Conservation (phyloP, 2,113 vertebrate species). For the Synodontis membranacea region DNA sequence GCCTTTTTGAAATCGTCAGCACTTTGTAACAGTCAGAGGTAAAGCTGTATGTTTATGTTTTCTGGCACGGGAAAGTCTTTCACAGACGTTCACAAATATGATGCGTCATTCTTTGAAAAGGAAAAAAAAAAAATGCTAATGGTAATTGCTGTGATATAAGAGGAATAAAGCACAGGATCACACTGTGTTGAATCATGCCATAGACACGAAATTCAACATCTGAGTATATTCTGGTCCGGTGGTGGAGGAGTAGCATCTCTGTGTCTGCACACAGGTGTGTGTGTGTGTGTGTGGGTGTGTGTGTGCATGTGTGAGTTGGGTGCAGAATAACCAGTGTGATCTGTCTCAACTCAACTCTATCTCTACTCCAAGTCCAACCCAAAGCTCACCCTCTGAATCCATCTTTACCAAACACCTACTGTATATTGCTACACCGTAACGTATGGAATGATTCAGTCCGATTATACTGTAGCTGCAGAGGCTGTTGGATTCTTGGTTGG, state of each 20-base stretch:
- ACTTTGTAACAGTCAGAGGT: not conserved
- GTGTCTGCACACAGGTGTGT: not conserved
- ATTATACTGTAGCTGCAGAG: not conserved
- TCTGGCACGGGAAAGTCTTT: not conserved
- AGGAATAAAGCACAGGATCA: not conserved
- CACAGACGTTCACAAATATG: not conserved
- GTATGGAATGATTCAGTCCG: not conserved
- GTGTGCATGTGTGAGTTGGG: not conserved
- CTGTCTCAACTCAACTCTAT: not conserved
- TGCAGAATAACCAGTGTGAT: not conserved
- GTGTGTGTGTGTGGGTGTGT: not conserved
- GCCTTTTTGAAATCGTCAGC: not conserved
- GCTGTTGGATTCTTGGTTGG: not conserved
- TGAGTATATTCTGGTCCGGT: slow-evolving; percentile 71
- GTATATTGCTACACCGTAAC: not conserved
- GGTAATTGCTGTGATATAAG: not conserved
- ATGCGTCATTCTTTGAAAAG: not conserved
- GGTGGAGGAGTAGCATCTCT: slow-evolving; percentile 61
- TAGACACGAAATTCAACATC: slow-evolving; percentile 59
- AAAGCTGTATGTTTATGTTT: not conserved
- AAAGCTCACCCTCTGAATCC: not conserved
- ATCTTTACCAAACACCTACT: not conserved
- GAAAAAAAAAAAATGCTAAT: no score
- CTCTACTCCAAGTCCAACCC: slow-evolving; percentile 2
- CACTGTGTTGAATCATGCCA: not conserved